A percentile compares a stretch with the other conserved stretches of the same genome.
phyloP scores from a whole-genome alignment of 2,888 invertebrate genomes.

The Pasiphila rectangulata region DNA sequence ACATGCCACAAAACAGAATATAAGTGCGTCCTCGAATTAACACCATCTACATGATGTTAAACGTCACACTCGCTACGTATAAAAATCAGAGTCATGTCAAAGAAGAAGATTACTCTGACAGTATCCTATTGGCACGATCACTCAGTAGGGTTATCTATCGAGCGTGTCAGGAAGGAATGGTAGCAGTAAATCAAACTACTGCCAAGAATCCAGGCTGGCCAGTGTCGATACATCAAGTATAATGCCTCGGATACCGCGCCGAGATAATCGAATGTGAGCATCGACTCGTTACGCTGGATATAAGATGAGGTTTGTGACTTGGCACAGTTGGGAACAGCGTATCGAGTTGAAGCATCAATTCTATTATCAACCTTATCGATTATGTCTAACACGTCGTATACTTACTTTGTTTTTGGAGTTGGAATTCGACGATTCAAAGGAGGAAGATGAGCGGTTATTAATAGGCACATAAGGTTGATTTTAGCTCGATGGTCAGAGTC shows the following conservation, averaged over 20 bases:
- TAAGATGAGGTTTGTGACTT: conserved; percentile 73
- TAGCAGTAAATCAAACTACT: conserved; percentile 73
- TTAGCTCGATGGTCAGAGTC: conserved; percentile 42
- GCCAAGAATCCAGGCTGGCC: conserved; percentile 77
- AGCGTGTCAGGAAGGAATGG: conserved; percentile 77
- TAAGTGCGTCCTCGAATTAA: no score
- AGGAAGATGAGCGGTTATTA: conserved; percentile 25
- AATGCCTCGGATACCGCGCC: conserved; percentile 79
- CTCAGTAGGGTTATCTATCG: conserved; percentile 33
- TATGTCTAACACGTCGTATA: not conserved
- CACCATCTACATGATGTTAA: no score
- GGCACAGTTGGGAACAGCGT: conserved; percentile 48
- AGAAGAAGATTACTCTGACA: conserved; percentile 56
- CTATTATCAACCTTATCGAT: conserved; percentile 49
- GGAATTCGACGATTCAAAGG: not conserved
- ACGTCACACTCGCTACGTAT: not conserved
- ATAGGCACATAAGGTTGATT: conserved; percentile 47
- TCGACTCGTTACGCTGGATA: conserved; percentile 79
- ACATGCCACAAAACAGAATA: no score
- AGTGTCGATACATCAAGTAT: conserved; percentile 79
- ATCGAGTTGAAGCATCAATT: conserved; percentile 40
- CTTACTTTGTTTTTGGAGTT: not conserved
- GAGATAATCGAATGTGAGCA: conserved; percentile 81
- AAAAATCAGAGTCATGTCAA: conserved; percentile 41
- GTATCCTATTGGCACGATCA: conserved; percentile 70